Conservation (phyloP, 2,888 invertebrate genomes). For the Sussaba pulchella region DNA sequence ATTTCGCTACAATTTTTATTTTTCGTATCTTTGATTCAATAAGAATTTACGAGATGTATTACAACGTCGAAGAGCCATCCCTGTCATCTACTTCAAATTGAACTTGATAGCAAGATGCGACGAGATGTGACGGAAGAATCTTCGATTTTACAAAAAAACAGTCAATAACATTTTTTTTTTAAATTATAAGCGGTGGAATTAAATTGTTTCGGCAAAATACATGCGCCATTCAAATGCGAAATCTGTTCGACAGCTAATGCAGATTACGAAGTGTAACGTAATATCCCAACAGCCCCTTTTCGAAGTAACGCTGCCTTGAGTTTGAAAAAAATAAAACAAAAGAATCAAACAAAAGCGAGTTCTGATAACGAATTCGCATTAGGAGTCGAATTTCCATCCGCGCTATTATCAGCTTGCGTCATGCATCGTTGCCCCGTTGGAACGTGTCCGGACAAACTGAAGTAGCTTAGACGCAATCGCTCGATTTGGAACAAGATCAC, state of each 20-base stretch:
- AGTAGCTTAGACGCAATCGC: constrained; percentile 13
- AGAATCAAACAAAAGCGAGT: constrained; percentile 14
- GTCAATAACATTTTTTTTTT: too few species aligned
- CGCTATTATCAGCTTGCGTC: constrained; percentile 53
- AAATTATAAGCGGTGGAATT: too few species aligned
- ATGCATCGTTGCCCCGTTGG: constrained; percentile 31
- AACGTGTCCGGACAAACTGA: not conserved
- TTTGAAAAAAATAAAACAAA: not conserved
- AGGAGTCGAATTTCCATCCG: constrained; percentile 54
- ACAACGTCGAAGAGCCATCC: too few species aligned
- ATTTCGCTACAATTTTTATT: not conserved
- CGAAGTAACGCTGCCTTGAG: constrained; percentile 8
- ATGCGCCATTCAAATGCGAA: not conserved
- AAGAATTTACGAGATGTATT: too few species aligned
- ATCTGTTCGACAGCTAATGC: not conserved
- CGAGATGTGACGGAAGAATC: too few species aligned
- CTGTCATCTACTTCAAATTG: too few species aligned
- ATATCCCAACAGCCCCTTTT: not conserved
- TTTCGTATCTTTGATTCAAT: too few species aligned
- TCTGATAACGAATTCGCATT: constrained; percentile 49
- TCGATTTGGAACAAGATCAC: constrained; percentile 20
- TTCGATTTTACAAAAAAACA: too few species aligned
- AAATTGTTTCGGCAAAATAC: not conserved
- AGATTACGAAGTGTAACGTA: constrained; percentile 3
- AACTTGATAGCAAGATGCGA: too few species aligned